Evolutionary conservation across 2,888 invertebrate species (phyloP).

Genomic region (Taphrorychus bicolor): DNA sequence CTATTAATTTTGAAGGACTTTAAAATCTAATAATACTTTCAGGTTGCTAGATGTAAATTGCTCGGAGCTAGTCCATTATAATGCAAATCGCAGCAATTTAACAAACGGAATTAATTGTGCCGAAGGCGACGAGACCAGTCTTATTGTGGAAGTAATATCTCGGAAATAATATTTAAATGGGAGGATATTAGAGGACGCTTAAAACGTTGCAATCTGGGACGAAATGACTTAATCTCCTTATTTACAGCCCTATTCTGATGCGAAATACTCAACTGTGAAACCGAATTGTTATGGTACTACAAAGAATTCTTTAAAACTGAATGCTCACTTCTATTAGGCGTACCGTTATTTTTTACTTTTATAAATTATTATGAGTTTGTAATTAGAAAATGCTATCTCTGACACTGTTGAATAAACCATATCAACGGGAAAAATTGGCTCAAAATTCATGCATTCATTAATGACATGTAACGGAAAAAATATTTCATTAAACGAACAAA

Average conservation of each 20-base stretch:
- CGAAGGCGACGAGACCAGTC: slow-evolving; percentile 1
- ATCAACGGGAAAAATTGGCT: too few relatives aligned
- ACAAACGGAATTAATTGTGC: slow-evolving; percentile 3
- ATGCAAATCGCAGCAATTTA: neutral
- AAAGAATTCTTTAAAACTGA: neutral
- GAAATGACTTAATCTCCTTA: neutral
- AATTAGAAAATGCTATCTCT: too few relatives aligned
- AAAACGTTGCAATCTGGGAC: neutral
- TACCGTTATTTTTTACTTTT: too few relatives aligned
- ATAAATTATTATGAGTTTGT: too few relatives aligned
- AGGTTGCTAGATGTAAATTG: slow-evolving; percentile 3
- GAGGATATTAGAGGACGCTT: neutral
- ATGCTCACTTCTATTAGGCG: too few relatives aligned
- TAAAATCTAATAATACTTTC: neutral
- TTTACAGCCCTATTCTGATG: neutral
- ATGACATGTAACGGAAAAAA: too few relatives aligned
- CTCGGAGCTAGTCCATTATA: neutral
- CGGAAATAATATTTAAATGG: neutral
- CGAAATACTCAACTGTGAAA: neutral
- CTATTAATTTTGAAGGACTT: neutral
- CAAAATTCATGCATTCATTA: too few relatives aligned
- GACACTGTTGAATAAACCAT: too few relatives aligned
- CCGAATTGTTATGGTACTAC: neutral
- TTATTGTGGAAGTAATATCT: neutral
- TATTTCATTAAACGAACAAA: too few relatives aligned